Conservation (phyloP, 2,113 vertebrate species). For the Hyaena hyaena region DNA sequence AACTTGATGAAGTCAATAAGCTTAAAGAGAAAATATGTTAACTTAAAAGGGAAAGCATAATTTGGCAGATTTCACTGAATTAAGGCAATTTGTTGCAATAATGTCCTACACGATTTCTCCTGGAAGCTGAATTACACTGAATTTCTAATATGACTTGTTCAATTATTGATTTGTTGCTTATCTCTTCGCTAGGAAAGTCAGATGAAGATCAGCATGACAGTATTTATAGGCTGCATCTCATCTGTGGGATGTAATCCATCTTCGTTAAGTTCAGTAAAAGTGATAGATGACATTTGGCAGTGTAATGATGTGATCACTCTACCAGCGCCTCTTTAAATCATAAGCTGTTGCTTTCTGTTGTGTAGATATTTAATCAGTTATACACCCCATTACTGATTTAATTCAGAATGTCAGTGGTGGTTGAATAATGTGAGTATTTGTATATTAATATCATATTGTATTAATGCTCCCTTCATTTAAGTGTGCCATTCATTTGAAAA, state of each 20-base stretch:
- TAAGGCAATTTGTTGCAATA: not conserved
- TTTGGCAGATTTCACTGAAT: not conserved
- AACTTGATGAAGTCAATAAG: not conserved
- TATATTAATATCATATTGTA: slow-evolving; percentile 89
- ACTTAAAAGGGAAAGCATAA: not conserved
- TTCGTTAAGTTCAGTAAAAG: slow-evolving; percentile 91
- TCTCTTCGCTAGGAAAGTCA: slow-evolving; percentile 87
- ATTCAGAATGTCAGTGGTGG: slow-evolving; percentile 88
- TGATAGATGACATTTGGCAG: slow-evolving; percentile 91
- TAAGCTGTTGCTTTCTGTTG: slow-evolving; percentile 89
- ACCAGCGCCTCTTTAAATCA: slow-evolving; percentile 89
- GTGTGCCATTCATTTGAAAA: slow-evolving; percentile 87
- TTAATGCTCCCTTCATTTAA: slow-evolving; percentile 88
- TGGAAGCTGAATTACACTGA: slow-evolving; percentile 52
- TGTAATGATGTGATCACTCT: slow-evolving; percentile 89
- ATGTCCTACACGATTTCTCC: slow-evolving; percentile 55
- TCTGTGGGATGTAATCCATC: slow-evolving; percentile 88
- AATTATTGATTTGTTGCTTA: slow-evolving; percentile 86
- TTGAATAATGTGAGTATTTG: slow-evolving; percentile 89
- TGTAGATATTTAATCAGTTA: slow-evolving; percentile 92
- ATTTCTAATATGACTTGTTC: slow-evolving; percentile 78
- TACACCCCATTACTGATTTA: slow-evolving; percentile 89
- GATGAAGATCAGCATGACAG: slow-evolving; percentile 88
- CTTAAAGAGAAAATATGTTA: slow-evolving; percentile 22
- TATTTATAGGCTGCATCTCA: slow-evolving; percentile 89